phyloP scores from a whole-genome alignment of 1,140 invertebrate genomes.

The Gryllus bimaculatus region DNA sequence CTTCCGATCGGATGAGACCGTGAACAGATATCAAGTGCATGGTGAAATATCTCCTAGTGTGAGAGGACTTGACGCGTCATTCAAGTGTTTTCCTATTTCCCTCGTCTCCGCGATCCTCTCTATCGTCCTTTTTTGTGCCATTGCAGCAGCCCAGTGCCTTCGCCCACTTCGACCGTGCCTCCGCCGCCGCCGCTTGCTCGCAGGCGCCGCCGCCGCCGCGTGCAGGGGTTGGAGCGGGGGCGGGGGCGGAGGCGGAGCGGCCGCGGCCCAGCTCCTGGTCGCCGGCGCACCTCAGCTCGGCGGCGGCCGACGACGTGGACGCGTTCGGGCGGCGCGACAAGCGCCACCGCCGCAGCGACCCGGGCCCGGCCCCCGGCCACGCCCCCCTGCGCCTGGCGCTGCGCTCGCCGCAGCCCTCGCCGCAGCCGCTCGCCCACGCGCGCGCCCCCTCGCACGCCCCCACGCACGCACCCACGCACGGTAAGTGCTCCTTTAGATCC shows the following conservation, averaged over 20 bases:
- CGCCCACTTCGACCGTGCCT: background rate
- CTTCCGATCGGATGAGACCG: no score
- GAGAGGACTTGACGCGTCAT: no score
- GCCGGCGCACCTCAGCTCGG: background rate
- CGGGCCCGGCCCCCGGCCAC: background rate
- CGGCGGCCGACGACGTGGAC: background rate
- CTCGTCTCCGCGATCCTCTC: no score
- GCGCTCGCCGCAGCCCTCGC: no score
- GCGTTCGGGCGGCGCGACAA: background rate
- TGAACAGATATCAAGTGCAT: no score
- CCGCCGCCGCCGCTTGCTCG: background rate
- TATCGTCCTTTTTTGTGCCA: background rate
- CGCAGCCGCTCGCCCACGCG: no score
- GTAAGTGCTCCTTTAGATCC: background rate
- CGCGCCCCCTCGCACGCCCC: no score
- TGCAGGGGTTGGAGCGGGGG: no score
- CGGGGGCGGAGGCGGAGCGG: background rate
- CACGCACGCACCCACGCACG: background rate
- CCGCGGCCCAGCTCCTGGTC: conserved; percentile 11
- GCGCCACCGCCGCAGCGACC: conserved; percentile 16
- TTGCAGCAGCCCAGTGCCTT: no score
- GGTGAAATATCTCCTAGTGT: no score
- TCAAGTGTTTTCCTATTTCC: no score
- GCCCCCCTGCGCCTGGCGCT: background rate
- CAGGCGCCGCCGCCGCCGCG: no score